Percentiles rank a stretch among this genome's conserved stretches.
These are phyloP conservation scores for Molossus molossus DNA, from an alignment of 2,797 vertebrate species.

Conservation along the genomic window DNA sequence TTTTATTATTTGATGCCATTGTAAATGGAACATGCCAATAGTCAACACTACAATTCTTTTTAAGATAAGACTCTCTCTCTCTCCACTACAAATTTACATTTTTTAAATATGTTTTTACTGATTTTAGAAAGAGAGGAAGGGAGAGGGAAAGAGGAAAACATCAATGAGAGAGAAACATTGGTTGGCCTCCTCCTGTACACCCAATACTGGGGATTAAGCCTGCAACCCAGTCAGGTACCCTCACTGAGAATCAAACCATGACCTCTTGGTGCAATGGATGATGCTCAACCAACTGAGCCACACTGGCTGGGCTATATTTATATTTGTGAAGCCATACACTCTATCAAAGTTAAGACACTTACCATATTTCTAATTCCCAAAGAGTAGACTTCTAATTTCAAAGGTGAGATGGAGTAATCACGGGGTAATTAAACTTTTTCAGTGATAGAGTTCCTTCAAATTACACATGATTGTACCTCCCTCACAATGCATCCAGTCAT, in stretches of 20 bases:
- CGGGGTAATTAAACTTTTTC: not conserved
- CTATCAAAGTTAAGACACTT: not conserved
- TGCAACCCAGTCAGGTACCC: no score
- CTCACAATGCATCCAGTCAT: not conserved
- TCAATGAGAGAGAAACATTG: no score
- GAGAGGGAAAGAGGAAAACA: no score
- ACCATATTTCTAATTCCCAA: not conserved
- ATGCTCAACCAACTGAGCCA: no score
- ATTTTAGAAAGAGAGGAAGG: no score
- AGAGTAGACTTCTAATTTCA: not conserved
- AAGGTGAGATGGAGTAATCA: fast-evolving
- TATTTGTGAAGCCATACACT: not conserved
- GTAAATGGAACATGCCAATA: not conserved
- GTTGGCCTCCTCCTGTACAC: no score
- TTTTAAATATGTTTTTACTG: no score
- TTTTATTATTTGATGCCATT: not conserved
- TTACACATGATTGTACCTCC: not conserved
- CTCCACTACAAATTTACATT: not conserved
- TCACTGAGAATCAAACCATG: no score
- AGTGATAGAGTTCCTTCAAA: not conserved
- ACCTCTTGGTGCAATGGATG: no score
- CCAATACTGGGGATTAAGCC: no score
- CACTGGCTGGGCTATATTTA: no score
- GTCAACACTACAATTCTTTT: not conserved
- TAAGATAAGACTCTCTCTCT: not conserved